phyloP scores from a whole-genome alignment of 2,113 vertebrate species.

The Vidua chalybeata region DNA sequence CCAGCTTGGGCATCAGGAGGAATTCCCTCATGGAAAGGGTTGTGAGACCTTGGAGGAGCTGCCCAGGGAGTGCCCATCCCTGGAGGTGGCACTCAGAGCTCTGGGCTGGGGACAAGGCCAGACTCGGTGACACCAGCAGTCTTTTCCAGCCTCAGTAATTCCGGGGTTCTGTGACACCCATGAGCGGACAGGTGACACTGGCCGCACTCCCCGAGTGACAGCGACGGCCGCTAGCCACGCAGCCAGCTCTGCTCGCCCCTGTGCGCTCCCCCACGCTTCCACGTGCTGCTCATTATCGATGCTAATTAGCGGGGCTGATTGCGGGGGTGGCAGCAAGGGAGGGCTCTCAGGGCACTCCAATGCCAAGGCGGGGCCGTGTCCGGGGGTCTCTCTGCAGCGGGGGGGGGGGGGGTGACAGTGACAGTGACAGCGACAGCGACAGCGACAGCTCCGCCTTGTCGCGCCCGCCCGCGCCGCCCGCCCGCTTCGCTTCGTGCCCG shows the following conservation, averaged over 20 bases:
- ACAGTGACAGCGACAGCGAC: fast-evolving
- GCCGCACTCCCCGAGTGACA: background rate
- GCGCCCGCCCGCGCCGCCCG: background rate
- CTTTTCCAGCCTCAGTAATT: fast-evolving
- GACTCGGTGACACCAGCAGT: fast-evolving
- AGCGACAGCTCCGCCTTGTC: fast-evolving
- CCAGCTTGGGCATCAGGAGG: background rate
- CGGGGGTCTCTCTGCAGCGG: background rate
- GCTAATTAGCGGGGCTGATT: background rate
- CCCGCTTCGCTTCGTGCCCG: background rate
- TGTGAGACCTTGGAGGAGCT: fast-evolving
- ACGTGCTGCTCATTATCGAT: background rate
- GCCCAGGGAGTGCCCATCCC: fast-evolving
- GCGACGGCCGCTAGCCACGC: fast-evolving
- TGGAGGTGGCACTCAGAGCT: background rate
- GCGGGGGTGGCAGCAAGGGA: background rate
- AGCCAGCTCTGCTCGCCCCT: fast-evolving
- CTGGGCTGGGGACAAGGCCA: background rate
- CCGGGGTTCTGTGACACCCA: background rate
- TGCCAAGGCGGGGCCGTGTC: background rate
- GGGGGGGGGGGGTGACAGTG: background rate
- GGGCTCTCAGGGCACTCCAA: fast-evolving
- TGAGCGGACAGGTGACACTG: fast-evolving
- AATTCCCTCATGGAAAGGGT: background rate
- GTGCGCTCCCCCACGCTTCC: background rate